phyloP scores from a whole-genome alignment of 1,140 invertebrate genomes.

The Mamestra configurata region DNA sequence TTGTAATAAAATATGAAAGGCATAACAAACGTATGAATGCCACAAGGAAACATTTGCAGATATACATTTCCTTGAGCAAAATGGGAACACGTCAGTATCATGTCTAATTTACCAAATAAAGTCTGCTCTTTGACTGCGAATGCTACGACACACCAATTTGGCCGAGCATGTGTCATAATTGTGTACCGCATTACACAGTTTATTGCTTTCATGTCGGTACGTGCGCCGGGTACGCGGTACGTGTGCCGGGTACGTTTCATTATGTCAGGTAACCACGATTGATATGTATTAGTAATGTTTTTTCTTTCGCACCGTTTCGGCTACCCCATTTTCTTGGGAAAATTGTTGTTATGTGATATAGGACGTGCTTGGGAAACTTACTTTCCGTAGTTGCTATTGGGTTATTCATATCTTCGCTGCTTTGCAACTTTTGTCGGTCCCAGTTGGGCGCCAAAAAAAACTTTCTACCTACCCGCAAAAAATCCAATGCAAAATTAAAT shows the following conservation, averaged over 20 bases:
- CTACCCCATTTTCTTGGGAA: slow-evolving; percentile 2
- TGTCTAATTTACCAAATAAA: slow-evolving; percentile 45
- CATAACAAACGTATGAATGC: background rate
- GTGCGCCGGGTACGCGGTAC: slow-evolving; percentile 23
- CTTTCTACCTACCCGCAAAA: background rate
- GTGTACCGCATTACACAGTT: slow-evolving; percentile 37
- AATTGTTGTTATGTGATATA: slow-evolving; percentile 29
- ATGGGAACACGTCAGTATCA: slow-evolving; percentile 19
- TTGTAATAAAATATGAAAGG: too few species aligned
- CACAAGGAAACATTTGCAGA: background rate
- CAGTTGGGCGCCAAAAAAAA: slow-evolving; percentile 16
- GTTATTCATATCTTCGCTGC: background rate
- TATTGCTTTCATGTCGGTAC: slow-evolving; percentile 27
- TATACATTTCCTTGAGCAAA: background rate
- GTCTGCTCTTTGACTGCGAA: slow-evolving; percentile 11
- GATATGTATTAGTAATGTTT: slow-evolving; percentile 42
- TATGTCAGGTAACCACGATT: slow-evolving; percentile 35
- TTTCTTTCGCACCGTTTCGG: slow-evolving; percentile 25
- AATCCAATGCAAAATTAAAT: slow-evolving; percentile 22
- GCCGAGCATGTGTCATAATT: slow-evolving; percentile 41
- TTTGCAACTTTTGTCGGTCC: background rate
- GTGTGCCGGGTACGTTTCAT: slow-evolving; percentile 22
- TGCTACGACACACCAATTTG: slow-evolving; percentile 27
- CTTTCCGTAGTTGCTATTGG: background rate
- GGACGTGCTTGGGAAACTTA: slow-evolving; percentile 14